Base-by-base conservation (phyloP, 2,797 vertebrate genomes). In the Gadopsis bispinosus region DNA sequence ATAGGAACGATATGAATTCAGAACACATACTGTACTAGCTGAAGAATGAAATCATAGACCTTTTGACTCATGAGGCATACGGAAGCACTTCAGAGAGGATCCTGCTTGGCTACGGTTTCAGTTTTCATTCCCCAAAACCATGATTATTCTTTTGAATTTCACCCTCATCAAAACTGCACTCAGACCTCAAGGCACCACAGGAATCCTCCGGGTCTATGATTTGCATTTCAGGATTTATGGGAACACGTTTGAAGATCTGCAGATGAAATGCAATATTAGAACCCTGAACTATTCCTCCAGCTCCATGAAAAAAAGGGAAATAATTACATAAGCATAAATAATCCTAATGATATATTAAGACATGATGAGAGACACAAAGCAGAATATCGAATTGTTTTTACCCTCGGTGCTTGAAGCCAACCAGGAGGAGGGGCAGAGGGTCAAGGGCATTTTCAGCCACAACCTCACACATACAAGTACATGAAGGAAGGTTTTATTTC, bases 81-180 rank as follows among this genome's bases (percentile, higher is more conserved):
- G 83, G 88, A 93, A 93, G 91, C 92, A 91, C 91, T 94, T 94
- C 90, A 88, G 80, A 91, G 82, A 87, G 75, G 81, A 93, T 91
- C 90, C 71, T 69, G 86, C 89, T 87, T 88, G 88, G 87, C 89
- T 83, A 79, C 20, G 79, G 91, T 93, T 91, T 93, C 90, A 88
- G 84, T 88, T 93, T 92, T 94, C 90, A 87, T 87, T 86, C 81
- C 89, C 88, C 78, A 85, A 91, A 93, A 93, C 89, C 91, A 86
- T 90, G 92, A 93, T 93, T 94, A 94, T 93, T 93, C 93, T 92
- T 94, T 93, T 93, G 93, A 93, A 85, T 93, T 91, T 92, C 88
- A 87, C 90, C 92, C 89, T 26, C 93, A 92, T 91, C 91, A 88
- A 89, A 91, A 92, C 88, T 90, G 79, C 80, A 69, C 88, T 89